Conservation (phyloP, 2,888 invertebrate species). For the Diadegma fenestrale region DNA sequence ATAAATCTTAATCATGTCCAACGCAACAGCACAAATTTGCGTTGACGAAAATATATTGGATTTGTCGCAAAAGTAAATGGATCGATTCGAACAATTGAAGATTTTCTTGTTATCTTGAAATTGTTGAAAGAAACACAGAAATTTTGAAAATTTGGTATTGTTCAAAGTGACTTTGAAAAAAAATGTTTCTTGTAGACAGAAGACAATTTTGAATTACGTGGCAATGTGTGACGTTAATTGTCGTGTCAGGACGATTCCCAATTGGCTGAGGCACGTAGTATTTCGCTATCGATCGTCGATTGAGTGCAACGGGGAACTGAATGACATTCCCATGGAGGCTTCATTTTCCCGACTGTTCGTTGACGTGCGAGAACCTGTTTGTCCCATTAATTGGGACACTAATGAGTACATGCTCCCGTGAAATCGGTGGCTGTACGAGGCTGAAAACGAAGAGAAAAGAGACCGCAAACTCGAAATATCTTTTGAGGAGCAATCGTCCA, state of each 20-base stretch:
- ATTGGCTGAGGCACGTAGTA: background rate
- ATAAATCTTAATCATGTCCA: too few relatives aligned
- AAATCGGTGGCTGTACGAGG: background rate
- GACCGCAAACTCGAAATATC: background rate
- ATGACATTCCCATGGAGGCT: conserved; percentile 24
- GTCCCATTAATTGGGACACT: conserved; percentile 51
- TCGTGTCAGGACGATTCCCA: background rate
- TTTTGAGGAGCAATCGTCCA: background rate
- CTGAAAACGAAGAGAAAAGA: background rate
- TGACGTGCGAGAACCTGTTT: conserved; percentile 27
- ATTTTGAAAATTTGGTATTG: background rate
- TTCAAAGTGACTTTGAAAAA: background rate
- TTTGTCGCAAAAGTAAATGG: too few relatives aligned
- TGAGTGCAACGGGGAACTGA: background rate
- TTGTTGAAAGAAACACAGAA: too few relatives aligned
- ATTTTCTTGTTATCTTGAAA: too few relatives aligned
- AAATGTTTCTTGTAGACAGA: background rate
- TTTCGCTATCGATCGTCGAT: background rate
- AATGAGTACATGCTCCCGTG: conserved; percentile 32
- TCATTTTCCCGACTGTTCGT: conserved; percentile 15
- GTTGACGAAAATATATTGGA: too few relatives aligned
- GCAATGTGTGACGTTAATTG: background rate
- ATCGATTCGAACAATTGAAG: too few relatives aligned
- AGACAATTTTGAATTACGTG: background rate
- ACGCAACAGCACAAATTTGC: too few relatives aligned